Evolutionary conservation across 2,797 vertebrate species (phyloP), one percentile per base, ranked within the genome.

Genomic region (Craterocephalus amniculus): DNA sequence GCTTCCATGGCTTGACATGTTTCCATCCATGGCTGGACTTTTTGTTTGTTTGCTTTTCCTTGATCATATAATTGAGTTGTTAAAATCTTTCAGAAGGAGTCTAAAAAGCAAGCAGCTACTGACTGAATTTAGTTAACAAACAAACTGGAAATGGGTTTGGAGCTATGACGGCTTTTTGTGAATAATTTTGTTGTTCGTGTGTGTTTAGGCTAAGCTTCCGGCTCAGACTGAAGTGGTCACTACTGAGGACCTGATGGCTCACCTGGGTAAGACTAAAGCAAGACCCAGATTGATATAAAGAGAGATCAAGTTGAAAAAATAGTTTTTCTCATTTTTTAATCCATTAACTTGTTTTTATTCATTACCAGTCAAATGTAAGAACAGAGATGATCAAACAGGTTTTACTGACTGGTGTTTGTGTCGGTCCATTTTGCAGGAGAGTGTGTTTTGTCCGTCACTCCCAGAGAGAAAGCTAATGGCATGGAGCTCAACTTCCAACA

Each of bases 401-500:
- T 24, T 31, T 29, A 13, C 51, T 26, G 13, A 38, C 10, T 55
- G 32, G 38, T 49, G 11, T 63, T 27, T 65, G 49, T 65, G 20
- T 35, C 12, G 11, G 20, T 84, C 18, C 67, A 27, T 52, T 1
- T 16, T 72, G 1, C 49, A 97, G 97, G 97, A 38, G 96, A 99
- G 68, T 97, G 96, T 76, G 95, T 99, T 79, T 78, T 99, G 77
- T 96, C 95, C 62, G 95, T 96, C 66, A 95, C 95, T 20, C 97
- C 97, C 1, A 90, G 94, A 72, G 95, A 97, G 79, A 95, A 95
- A 2, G 89, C 95, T 0, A 94, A 96, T n/a, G 96, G 91, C 32
- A 95, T 98, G 88, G 96, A 97, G 90, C 95, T 99, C 9, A 99
- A 98, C 83, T 99, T 99, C 87, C 96, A 99, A 72, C 97, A 98